Conservation (phyloP, 2,113 vertebrate genomes). For the Gulo gulo region DNA sequence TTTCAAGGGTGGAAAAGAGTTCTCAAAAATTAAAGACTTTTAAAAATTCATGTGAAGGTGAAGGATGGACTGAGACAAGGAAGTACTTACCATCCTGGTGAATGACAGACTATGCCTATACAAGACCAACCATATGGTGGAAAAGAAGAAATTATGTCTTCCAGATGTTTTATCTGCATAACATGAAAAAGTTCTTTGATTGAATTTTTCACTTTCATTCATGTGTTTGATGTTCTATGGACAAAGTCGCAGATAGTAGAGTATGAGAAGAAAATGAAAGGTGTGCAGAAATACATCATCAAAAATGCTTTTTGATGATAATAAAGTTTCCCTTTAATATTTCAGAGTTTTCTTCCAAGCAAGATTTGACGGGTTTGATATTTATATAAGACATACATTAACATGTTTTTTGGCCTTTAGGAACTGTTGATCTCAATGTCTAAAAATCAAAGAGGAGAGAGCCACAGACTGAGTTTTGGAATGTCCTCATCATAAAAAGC, state of each 20-base stretch:
- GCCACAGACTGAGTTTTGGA: neutral
- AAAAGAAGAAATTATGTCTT: conserved; percentile 21
- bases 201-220: conserved; percentile 23
- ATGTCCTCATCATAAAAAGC: neutral
- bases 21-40: conserved; percentile 53
- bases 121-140: neutral
- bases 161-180: conserved; percentile 38
- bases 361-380: neutral
- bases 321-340: conserved; percentile 42
- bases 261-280: conserved; percentile 51
- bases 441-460: conserved; percentile 32
- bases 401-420: neutral
- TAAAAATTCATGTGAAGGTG: neutral
- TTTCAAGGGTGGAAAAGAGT: neutral
- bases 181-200: conserved; percentile 40
- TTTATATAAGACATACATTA: neutral
- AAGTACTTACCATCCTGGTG: neutral
- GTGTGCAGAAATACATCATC: conserved; percentile 17
- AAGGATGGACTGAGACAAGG: conserved; percentile 14
- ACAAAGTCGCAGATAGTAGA: conserved; percentile 17
- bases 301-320: conserved; percentile 58
- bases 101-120: neutral
- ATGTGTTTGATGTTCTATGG: conserved; percentile 38
- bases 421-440: neutral
- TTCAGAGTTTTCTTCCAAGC: conserved; percentile 38